phyloP scores from a whole-genome alignment of 2,113 vertebrate species.

The Brienomyrus longianalis region DNA sequence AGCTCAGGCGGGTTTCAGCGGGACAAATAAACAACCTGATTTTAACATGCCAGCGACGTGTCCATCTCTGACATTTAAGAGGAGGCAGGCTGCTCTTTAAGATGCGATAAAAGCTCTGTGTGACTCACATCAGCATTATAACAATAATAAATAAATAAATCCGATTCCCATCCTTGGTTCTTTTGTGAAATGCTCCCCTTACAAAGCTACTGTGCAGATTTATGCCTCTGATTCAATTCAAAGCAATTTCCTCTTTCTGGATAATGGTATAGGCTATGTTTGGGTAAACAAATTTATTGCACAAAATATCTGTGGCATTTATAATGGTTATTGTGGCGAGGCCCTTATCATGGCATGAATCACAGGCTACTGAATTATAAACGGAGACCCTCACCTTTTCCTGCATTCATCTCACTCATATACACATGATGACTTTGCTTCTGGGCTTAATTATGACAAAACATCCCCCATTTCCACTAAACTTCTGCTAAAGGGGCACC shows the following conservation, averaged over 20 bases:
- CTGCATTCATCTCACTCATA: conserved; percentile 5
- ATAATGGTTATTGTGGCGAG: neutral
- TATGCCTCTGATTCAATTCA: conserved; percentile 1
- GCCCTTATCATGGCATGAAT: neutral
- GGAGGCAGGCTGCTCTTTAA: conserved; percentile 12
- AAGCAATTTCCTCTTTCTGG: neutral
- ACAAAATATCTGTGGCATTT: conserved; percentile 18
- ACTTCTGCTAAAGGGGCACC: neutral
- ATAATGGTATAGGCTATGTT: neutral
- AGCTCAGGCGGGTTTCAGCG: neutral
- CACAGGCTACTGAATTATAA: conserved; percentile 18
- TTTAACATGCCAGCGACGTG: neutral
- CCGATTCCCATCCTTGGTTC: neutral
- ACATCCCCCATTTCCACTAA: neutral
- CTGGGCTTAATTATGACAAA: conserved; percentile 8
- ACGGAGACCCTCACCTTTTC: conserved; percentile 11
- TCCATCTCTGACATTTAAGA: conserved; percentile 18
- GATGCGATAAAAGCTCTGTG: conserved; percentile 13
- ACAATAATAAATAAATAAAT: conserved; percentile 1
- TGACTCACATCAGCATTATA: conserved; percentile 13
- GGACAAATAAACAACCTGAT: conserved; percentile 9
- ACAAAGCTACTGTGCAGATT: neutral
- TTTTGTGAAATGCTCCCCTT: conserved; percentile 7
- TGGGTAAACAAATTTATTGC: conserved; percentile 14
- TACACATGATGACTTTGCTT: neutral